These are phyloP conservation scores for Ochlodes sylvanus DNA, from an alignment of 2,888 invertebrate species.

Conservation along the genomic window DNA sequence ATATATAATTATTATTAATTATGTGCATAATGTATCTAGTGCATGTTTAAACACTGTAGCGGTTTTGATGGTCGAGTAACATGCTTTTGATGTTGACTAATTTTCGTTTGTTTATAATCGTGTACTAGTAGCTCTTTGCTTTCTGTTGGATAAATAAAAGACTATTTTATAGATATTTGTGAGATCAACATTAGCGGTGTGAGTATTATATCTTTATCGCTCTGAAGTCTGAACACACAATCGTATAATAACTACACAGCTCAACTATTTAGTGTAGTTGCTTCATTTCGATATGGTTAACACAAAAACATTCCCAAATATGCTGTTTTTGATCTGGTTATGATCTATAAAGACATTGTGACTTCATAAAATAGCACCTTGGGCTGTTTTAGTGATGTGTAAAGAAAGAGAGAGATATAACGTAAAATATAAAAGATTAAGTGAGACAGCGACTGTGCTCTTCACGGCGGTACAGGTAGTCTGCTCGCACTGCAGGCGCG, in stretches of 20 bases:
- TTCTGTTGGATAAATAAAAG: conserved; percentile 52
- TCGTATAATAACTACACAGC: too few relatives aligned
- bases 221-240: neutral
- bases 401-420: neutral
- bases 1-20: conserved; percentile 35
- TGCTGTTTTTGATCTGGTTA: too few relatives aligned
- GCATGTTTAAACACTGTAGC: conserved; percentile 58
- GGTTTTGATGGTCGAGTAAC: conserved; percentile 52
- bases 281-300: too few relatives aligned
- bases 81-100: conserved; percentile 68
- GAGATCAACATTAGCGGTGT: conserved; percentile 52
- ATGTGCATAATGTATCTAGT: conserved; percentile 51
- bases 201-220: conserved; percentile 19
- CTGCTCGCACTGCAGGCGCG: neutral
- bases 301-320: too few relatives aligned
- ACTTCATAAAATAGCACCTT: too few relatives aligned
- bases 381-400: too few relatives aligned
- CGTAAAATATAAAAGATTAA: neutral
- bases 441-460: neutral
- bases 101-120: conserved; percentile 56
- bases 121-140: conserved; percentile 60
- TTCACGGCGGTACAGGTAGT: neutral
- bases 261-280: too few relatives aligned
- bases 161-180: conserved; percentile 59
- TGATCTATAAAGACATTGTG: too few relatives aligned